Conservation (phyloP, 2,888 invertebrate genomes). For the Hanleya hanleyi region DNA sequence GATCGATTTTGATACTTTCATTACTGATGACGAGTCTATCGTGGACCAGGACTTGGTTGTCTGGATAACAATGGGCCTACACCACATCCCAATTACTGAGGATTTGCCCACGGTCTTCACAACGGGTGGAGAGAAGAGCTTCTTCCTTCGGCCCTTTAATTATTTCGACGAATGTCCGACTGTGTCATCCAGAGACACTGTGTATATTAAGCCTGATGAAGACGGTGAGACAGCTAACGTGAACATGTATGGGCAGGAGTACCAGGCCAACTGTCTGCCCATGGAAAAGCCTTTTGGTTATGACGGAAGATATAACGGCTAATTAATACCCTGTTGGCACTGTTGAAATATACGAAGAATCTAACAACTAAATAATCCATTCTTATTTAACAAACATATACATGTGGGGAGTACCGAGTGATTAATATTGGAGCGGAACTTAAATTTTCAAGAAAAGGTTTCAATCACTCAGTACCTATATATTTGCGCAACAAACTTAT, state of each 20-base stretch:
- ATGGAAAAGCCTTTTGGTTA: too few species aligned
- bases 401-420: too few species aligned
- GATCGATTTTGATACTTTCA: constrained; percentile 58
- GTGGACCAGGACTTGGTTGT: constrained; percentile 65
- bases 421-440: too few species aligned
- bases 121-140: constrained; percentile 43
- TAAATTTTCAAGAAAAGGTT: too few species aligned
- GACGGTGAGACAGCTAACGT: constrained; percentile 32
- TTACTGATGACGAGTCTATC: constrained; percentile 59
- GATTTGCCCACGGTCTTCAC: constrained; percentile 65
- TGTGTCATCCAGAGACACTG: constrained; percentile 51
- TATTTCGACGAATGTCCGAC: constrained; percentile 64
- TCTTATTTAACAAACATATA: too few species aligned
- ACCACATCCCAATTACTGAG: constrained; percentile 65
- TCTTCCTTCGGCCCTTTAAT: constrained; percentile 63
- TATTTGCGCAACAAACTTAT: too few species aligned
- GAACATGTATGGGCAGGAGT: constrained; percentile 51
- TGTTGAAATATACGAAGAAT: too few species aligned
- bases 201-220: constrained; percentile 42
- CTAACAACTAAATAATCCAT: too few species aligned
- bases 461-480: too few species aligned
- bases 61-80: constrained; percentile 63
- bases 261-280: too few species aligned
- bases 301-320: too few species aligned
- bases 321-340: too few species aligned